Base-by-base conservation (phyloP, 2,888 invertebrate genomes). In the Lutraria lutraria region DNA sequence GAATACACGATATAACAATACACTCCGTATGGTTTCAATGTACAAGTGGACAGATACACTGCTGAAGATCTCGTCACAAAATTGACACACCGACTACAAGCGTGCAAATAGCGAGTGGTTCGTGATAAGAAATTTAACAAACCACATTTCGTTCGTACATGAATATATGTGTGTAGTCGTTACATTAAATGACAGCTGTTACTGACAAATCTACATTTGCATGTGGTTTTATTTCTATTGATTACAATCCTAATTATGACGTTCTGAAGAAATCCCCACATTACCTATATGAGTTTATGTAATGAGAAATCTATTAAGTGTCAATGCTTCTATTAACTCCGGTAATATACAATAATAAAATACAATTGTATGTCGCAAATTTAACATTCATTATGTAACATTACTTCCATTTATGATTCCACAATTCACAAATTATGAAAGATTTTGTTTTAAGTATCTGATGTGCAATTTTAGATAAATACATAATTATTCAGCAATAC, bases 121-220 rank as follows among this genome's bases (percentile, higher is more conserved):
- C 34, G 76, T 76, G 76, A 76, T 76, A 76, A 76, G 76, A 76
- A 76, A 31, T 19, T 76, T 15, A 76, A 76, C 31, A 31, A 34
- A 25, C n/a, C 63, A 68, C 63, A 25, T 68, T 68, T n/a, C 3
- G 25, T 68, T n/a, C 25, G 25, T 68, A 68, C 63, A 68, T 34
- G 76, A 13, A 19, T 6, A 34, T 34, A 31, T 3, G 76, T 3
- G 76, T 31, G 29, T 76, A 19, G 2, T 76, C 43, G 63, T 68
- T 25, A 25, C 72, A 25, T 13, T n/a, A 29, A 72, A 29, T 72
- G 72, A 29, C 76, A 76, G 76, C 76, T 76, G 76, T 76, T 31
- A 34, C 29, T 1, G 25, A 16, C 31, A n/a, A 76, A 34, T 19
- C 13, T 34, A 31, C 16, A 76, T n/a, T 31, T 31, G 19, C 34